Evolutionary conservation across 2,888 invertebrate genomes (phyloP).

Genomic region (Hedya salicella): DNA sequence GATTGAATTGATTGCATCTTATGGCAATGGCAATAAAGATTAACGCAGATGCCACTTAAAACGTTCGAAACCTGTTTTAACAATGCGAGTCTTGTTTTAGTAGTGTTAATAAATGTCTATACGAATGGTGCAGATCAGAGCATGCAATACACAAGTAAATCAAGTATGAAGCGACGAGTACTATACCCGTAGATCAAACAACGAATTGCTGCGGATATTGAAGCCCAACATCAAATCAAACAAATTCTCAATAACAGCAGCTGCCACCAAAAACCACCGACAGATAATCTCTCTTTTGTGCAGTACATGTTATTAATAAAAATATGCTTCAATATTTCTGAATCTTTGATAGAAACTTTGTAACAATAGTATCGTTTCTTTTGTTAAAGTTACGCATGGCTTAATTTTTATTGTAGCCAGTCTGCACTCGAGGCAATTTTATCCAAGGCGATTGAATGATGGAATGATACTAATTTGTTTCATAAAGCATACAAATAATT

Average conservation of each 20-base stretch:
- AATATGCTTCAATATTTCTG: slow-evolving; percentile 79
- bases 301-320: slow-evolving; percentile 78
- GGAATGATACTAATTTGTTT: slow-evolving; percentile 36
- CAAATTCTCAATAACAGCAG: slow-evolving; percentile 57
- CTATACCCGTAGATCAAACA: background rate
- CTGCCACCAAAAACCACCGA: slow-evolving; percentile 73
- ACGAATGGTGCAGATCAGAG: slow-evolving; percentile 1
- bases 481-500: slow-evolving; percentile 26
- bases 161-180: background rate
- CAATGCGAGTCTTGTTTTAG: slow-evolving; percentile 24
- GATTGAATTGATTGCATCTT: slow-evolving; percentile 37
- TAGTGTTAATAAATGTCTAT: background rate
- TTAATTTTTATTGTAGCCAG: slow-evolving; percentile 67
- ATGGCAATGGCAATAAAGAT: slow-evolving; percentile 39
- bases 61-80: slow-evolving; percentile 21
- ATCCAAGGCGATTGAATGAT: slow-evolving; percentile 40
- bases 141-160: background rate
- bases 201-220: slow-evolving; percentile 13
- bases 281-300: slow-evolving; percentile 82
- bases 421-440: slow-evolving; percentile 54
- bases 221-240: slow-evolving; percentile 39
- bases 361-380: slow-evolving; percentile 72
- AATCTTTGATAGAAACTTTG: slow-evolving; percentile 73
- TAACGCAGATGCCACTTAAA: slow-evolving; percentile 28
- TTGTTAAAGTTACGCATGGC: slow-evolving; percentile 78